phyloP scores from a whole-genome alignment of 2,888 invertebrate genomes.

The Sarcophaga rosellei region DNA sequence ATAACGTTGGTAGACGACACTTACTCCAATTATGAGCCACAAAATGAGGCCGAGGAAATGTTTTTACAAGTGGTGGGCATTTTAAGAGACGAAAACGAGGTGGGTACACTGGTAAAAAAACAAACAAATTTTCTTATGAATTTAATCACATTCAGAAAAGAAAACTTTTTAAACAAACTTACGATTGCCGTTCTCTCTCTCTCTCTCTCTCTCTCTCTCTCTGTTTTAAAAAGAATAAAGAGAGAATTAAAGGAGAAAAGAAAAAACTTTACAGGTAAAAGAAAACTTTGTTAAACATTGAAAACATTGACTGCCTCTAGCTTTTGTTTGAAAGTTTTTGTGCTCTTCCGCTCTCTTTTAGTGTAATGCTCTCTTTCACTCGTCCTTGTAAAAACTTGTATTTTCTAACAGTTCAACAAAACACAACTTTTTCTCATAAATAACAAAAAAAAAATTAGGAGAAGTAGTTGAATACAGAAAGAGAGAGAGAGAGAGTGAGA shows the following conservation, averaged over 20 bases:
- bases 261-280: not conserved
- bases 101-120: constrained; percentile 72
- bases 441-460: too few species aligned
- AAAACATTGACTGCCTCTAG: not conserved
- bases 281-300: not conserved
- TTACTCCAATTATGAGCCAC: constrained; percentile 80
- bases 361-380: not conserved
- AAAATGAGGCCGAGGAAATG: constrained; percentile 81
- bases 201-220: too few species aligned
- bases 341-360: not conserved
- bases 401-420: constrained; percentile 10
- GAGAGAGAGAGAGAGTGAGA: not conserved
- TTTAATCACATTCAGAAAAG: constrained; percentile 1
- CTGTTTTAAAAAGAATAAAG: not conserved
- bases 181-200: not conserved
- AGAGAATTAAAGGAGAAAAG: not conserved
- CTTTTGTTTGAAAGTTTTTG: not conserved
- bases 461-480: not conserved
- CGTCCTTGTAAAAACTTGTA: not conserved
- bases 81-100: constrained; percentile 81
- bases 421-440: constrained; percentile 18
- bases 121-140: not conserved
- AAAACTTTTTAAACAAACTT: constrained; percentile 12
- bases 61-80: constrained; percentile 81
- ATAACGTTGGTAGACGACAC: constrained; percentile 80